Evolutionary conservation across 2,888 invertebrate genomes (phyloP).

Genomic region (Netelia virgata): DNA sequence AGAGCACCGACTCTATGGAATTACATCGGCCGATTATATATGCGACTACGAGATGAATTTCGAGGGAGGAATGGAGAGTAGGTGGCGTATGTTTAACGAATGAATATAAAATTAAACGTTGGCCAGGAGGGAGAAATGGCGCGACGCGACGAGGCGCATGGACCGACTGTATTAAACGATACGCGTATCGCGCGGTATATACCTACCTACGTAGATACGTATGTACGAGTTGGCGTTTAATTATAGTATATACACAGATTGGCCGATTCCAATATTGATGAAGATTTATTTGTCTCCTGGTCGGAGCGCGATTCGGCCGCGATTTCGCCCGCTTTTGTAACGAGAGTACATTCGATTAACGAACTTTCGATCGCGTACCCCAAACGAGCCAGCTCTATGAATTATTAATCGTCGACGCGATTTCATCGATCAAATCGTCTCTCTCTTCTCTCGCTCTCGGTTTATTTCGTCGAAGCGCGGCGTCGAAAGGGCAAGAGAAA

Average conservation of each 20-base stretch:
- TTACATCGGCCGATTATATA: background rate
- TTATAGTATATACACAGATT: conserved; percentile 30
- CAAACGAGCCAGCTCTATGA: conserved; percentile 43
- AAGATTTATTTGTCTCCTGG: conserved; percentile 40
- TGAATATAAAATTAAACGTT: conserved; percentile 48
- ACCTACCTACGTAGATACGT: background rate
- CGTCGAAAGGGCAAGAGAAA: background rate
- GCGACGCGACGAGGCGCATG: background rate
- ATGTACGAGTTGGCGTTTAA: conserved; percentile 23
- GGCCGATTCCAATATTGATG: conserved; percentile 53
- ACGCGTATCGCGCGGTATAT: background rate
- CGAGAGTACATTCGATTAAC: conserved; percentile 55
- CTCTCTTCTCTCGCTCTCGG: background rate
- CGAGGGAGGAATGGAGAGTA: conserved; percentile 1
- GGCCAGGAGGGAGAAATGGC: background rate
- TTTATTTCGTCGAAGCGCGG: background rate
- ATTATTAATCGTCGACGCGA: conserved; percentile 56
- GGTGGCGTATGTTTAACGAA: conserved; percentile 39
- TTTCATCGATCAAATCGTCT: conserved; percentile 54
- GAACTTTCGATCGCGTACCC: conserved; percentile 44
- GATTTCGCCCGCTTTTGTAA: conserved; percentile 38
- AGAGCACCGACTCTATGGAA: background rate
- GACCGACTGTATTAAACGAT: background rate
- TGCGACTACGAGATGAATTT: background rate
- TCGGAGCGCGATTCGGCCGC: background rate